Evolutionary conservation across 2,888 invertebrate species (phyloP).

Genomic region (Aethes cnicana): DNA sequence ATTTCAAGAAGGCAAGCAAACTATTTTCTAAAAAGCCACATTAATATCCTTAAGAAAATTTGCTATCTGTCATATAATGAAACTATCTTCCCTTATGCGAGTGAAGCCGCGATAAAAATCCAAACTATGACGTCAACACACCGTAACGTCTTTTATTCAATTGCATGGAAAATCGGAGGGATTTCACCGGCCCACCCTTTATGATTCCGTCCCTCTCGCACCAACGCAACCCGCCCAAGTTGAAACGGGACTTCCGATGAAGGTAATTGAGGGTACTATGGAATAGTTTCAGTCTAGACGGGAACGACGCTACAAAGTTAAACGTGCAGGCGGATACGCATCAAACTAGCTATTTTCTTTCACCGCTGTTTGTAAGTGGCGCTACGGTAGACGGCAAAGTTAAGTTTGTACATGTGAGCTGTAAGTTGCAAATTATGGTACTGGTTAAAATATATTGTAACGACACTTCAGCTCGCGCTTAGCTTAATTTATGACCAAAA

Average conservation of each 20-base stretch:
- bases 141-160: conserved; percentile 33
- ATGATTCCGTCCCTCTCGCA: conserved; percentile 10
- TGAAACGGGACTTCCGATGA: conserved; percentile 22
- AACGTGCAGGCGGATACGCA: conserved; percentile 1
- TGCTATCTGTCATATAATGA: background rate
- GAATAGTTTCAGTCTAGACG: conserved; percentile 33
- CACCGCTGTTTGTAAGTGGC: background rate
- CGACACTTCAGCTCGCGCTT: conserved; percentile 27
- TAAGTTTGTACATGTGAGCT: conserved; percentile 25
- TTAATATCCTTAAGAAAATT: background rate
- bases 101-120: conserved; percentile 27
- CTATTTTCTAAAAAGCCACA: too few relatives aligned
- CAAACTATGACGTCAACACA: conserved; percentile 32
- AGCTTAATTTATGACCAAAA: conserved; percentile 25
- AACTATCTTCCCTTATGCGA: conserved; percentile 17
- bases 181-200: conserved; percentile 31
- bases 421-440: conserved; percentile 30
- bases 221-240: conserved; percentile 3
- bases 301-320: conserved; percentile 20
- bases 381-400: background rate
- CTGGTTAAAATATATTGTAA: conserved; percentile 32
- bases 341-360: background rate
- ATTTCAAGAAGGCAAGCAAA: too few relatives aligned
- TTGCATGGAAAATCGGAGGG: conserved; percentile 33
- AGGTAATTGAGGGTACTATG: conserved; percentile 32